Evolutionary conservation across 2,797 vertebrate species (phyloP).

Genomic region (Pelochelys cantorii): DNA sequence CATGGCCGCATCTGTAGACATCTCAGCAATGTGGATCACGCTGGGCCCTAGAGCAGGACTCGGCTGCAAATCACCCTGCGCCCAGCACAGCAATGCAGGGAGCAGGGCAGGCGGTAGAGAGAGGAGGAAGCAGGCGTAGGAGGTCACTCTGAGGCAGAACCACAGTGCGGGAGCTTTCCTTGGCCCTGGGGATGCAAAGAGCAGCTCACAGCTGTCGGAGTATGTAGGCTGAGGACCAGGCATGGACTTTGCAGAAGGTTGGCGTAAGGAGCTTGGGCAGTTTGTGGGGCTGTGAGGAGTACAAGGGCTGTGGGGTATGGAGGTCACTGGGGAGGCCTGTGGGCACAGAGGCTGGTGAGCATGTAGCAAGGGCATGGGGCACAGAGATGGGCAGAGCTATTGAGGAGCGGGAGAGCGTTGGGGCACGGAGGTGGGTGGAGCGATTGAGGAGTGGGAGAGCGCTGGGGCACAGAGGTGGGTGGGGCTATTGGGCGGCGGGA

Average conservation of each 20-base stretch:
- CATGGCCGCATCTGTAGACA: neutral
- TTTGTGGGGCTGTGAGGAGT: neutral
- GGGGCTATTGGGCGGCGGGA: too few relatives aligned
- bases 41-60: neutral
- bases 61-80: neutral
- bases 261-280: neutral
- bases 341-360: too few relatives aligned
- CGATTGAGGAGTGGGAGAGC: neutral
- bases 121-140: neutral
- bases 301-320: too few relatives aligned
- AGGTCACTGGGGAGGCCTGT: too few relatives aligned
- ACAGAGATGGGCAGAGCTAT: neutral
- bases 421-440: neutral
- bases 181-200: neutral
- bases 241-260: neutral
- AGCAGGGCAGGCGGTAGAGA: neutral
- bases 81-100: neutral
- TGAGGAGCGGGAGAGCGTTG: too few relatives aligned
- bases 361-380: too few relatives aligned
- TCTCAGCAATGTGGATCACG: neutral
- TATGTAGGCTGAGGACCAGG: neutral
- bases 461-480: too few relatives aligned
- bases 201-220: neutral
- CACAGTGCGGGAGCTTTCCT: neutral
- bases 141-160: neutral